Base-by-base conservation (phyloP, 2,888 invertebrate species). In the Lasioglossum lativentre region DNA sequence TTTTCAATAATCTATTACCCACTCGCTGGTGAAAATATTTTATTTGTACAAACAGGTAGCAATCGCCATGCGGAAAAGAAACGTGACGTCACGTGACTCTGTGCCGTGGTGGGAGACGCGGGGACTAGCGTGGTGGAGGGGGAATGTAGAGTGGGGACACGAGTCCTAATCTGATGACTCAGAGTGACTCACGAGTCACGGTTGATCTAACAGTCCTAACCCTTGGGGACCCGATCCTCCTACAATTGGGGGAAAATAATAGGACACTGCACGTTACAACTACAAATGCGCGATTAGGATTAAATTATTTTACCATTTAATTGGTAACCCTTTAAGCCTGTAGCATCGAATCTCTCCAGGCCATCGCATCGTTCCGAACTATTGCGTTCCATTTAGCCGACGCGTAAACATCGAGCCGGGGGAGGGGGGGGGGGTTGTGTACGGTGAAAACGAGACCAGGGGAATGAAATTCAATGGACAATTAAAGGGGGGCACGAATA, bases 401-500 rank as follows among this genome's bases (percentile, higher is more conserved):
- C 2, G 16, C 45, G 56, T 30, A 40, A 70, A 23, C 56, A 56
- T 27, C 23, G 34, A 45, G 19, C 56, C 68, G 16, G 8, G 19
- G 19, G 30, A 12, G 12, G 42, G 3, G 12, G 14, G 0, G 16
- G 16, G 16, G 16, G 1, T 1, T 34, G 19, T 59, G 30, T 16
- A 16, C 16, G 38, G 40, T 30, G 66, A n/a, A 47, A 74, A 72
- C 40, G 56, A 70, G 56, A 4, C 59, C 16, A 23, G 16, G 14
- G 52, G 42, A 72, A 80, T 71, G 66, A 78, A 75, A 78, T 83
- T 78, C 71, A 83, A 2, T 59, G 75, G 42, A 63, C 56, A 75
- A 78, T 82, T 82, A 68, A 82, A 72, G 71, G 42, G 47, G n/a
- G 30, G 27, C n/a, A n/a, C 68, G 34, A 68, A 83, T 77, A 70